A percentile compares a stretch with the other conserved stretches of the same genome.
Evolutionary conservation across 2,888 invertebrate genomes (phyloP).

Genomic region (Tiphia femorata): DNA sequence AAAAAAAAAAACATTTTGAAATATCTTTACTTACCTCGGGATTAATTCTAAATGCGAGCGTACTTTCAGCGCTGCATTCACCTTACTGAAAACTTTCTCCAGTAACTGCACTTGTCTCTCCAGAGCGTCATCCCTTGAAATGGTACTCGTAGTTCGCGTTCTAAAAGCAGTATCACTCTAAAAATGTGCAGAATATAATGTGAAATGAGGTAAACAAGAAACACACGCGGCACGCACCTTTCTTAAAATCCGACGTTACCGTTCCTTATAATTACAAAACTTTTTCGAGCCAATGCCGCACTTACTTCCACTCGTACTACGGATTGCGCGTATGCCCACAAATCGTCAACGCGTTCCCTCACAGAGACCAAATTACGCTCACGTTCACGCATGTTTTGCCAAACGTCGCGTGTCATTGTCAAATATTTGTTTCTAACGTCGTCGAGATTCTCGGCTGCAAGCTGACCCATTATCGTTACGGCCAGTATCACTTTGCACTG

Average conservation of each 20-base stretch:
- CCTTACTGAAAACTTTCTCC: slow-evolving; percentile 64
- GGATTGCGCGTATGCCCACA: slow-evolving; percentile 67
- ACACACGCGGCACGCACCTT: too few species aligned
- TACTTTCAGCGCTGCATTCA: slow-evolving; percentile 67
- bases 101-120: slow-evolving; percentile 62
- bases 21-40: slow-evolving; percentile 61
- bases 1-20: background rate
- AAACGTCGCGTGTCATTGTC: slow-evolving; percentile 73
- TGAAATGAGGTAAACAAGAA: background rate
- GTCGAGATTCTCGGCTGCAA: slow-evolving; percentile 77
- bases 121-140: slow-evolving; percentile 48
- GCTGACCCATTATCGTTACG: slow-evolving; percentile 77
- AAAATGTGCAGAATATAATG: background rate
- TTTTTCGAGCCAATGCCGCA: background rate
- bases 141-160: background rate
- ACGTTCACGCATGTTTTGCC: slow-evolving; percentile 75
- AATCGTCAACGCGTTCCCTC: slow-evolving; percentile 64
- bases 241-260: too few species aligned
- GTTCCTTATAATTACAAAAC: too few species aligned
- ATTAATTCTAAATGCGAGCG: slow-evolving; percentile 68
- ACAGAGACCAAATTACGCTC: slow-evolving; percentile 72
- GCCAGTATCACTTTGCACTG: slow-evolving; percentile 76
- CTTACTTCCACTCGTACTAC: slow-evolving; percentile 57
- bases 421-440: slow-evolving; percentile 75
- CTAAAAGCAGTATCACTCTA: slow-evolving; percentile 31